Evolutionary conservation across 2,797 vertebrate genomes (phyloP), one percentile per base, ranked within the genome.

Genomic region (Tapera naevia): DNA sequence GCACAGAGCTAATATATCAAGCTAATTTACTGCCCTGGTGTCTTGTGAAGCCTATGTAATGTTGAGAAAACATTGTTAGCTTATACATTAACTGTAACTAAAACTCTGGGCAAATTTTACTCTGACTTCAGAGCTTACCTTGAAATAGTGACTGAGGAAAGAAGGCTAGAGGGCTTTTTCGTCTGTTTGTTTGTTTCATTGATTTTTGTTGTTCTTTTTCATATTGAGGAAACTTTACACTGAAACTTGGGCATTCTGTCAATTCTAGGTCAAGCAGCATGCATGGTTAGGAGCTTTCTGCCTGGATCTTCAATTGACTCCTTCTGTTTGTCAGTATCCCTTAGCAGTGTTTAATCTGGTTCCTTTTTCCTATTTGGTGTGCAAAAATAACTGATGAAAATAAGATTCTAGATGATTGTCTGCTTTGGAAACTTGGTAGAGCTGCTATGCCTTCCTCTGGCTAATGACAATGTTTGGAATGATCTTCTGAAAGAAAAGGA

Each of bases 1-100:
- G 92, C 85, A 93, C 82, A 94, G 94, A 92, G 86, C 94, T 95
- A 97, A 97, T 96, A 95, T 89, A 96, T 97, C 95, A 96, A 96
- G 87, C 94, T 95, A 94, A 96, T 96, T 94, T 96, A 96, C 93
- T 93, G 83, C 91, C 0, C 3, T 91, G 88, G 83, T 96, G 89
- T 95, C 81, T 91, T 96, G 96, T 94, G 97, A 96, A 96, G 96
- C 95, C 96, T 80, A 80, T 96, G 94, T 96, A 95, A 97, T 95
- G 95, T 93, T 95, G 91, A 94, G 95, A 96, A 96, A 97, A 96
- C 92, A 96, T 86, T 89, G 89, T 96, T 96, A 95, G 91, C 94
- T 97, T 96, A 96, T 93, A 94, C 88, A 96, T 96, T 96, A 96
- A 97, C 91, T 94, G 93, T 95, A 97, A 96, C 94, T 96, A 97